Percentiles rank a stretch among this genome's conserved stretches.
Evolutionary conservation across 2,113 vertebrate species (phyloP).

Genomic region (Ascaphus truei): DNA sequence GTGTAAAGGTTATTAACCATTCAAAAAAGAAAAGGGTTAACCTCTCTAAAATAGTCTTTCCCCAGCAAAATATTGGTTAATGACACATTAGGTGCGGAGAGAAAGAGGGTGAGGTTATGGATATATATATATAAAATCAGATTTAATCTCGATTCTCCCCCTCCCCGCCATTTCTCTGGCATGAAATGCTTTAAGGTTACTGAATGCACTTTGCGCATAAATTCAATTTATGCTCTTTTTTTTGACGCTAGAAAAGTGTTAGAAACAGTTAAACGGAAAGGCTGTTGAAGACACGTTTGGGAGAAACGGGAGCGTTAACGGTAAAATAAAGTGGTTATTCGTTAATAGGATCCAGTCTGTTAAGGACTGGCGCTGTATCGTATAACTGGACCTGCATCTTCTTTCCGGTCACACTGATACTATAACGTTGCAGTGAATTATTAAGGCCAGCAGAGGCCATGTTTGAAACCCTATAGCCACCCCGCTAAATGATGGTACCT

Average conservation of each 20-base stretch:
- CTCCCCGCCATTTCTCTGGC: too few relatives aligned
- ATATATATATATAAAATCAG: not conserved
- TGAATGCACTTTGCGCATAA: too few relatives aligned
- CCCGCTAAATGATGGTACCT: too few relatives aligned
- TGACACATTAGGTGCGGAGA: not conserved
- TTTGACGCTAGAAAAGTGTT: not conserved
- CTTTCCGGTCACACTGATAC: too few relatives aligned
- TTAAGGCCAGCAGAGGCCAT: too few relatives aligned
- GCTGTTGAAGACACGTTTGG: not conserved
- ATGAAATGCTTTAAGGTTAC: too few relatives aligned
- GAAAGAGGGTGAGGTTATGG: slow-evolving; percentile 1
- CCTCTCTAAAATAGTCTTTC: slow-evolving; percentile 10
- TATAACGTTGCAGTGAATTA: too few relatives aligned
- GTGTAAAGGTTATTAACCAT: slow-evolving; percentile 29
- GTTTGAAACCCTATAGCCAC: too few relatives aligned
- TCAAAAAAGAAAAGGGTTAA: not conserved
- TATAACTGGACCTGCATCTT: not conserved
- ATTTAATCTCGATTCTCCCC: not conserved
- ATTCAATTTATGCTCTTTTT: too few relatives aligned
- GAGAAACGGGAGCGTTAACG: not conserved
- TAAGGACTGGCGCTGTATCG: not conserved
- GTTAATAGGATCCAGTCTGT: not conserved
- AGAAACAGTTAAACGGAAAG: not conserved
- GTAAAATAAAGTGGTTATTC: too few relatives aligned
- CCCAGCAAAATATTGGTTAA: not conserved